Evolutionary conservation across 2,888 invertebrate genomes (phyloP).

Genomic region (Sepiola atlantica): DNA sequence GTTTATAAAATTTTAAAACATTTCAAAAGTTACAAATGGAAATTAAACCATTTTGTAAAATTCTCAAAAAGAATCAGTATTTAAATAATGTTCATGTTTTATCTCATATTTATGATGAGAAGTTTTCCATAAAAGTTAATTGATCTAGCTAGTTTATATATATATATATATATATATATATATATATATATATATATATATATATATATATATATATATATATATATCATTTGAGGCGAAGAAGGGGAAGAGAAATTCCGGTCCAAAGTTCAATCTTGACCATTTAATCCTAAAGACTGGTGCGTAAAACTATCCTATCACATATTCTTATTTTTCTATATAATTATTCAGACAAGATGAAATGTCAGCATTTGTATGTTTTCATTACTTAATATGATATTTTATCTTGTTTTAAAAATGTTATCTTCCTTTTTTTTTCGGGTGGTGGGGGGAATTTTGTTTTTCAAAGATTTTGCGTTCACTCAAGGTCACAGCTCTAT

Average conservation of each 20-base stretch:
- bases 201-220: not conserved
- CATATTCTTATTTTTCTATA: conserved; percentile 10
- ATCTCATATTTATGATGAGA: not conserved
- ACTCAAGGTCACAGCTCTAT: conserved; percentile 1
- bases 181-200: not conserved
- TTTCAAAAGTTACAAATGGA: not conserved
- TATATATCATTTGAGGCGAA: not conserved
- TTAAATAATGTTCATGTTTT: not conserved
- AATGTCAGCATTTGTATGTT: not conserved
- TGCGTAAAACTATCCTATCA: not conserved
- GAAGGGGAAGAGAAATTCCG: not conserved
- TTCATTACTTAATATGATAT: not conserved
- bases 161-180: not conserved
- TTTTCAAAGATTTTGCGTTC: not conserved
- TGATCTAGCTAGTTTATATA: no score
- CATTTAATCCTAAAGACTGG: not conserved
- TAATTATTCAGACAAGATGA: conserved; percentile 32
- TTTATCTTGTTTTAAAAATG: conserved; percentile 10
- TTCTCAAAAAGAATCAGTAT: not conserved
- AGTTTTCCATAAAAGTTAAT: not conserved
- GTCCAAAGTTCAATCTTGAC: not conserved
- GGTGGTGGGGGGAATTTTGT: not conserved
- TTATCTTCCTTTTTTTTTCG: not conserved
- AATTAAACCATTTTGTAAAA: not conserved
- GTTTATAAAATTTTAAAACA: not conserved